Percentiles rank a stretch among this genome's conserved stretches.
These are phyloP conservation scores for Phataginus tricuspis DNA, from an alignment of 2,797 vertebrate species.

Conservation along the genomic window DNA sequence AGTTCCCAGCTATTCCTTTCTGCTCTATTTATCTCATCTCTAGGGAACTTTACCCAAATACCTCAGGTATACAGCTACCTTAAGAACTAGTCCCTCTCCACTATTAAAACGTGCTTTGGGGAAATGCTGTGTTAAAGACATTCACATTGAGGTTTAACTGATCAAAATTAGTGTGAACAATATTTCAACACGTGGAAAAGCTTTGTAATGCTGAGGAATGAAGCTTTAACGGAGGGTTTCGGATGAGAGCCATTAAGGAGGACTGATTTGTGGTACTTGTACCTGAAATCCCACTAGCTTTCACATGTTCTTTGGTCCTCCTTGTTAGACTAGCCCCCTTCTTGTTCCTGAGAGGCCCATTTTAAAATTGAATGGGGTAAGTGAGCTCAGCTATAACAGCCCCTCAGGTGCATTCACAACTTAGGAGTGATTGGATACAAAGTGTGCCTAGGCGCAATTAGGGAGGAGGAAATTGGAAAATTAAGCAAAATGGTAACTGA, in stretches of 20 bases:
- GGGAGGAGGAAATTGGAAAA: slow-evolving; percentile 33
- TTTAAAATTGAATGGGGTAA: slow-evolving; percentile 10
- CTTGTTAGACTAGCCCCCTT: background rate
- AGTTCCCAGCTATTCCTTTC: background rate
- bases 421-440: background rate
- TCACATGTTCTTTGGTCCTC: background rate
- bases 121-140: slow-evolving; percentile 12
- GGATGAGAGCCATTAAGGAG: background rate
- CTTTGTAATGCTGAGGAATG: background rate
- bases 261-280: background rate
- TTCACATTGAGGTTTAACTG: background rate
- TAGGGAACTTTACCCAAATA: background rate
- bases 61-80: background rate
- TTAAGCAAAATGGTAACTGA: slow-evolving; percentile 23
- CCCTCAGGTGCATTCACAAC: background rate
- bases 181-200: background rate
- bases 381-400: background rate
- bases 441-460: slow-evolving; percentile 1
- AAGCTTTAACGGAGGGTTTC: background rate
- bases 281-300: background rate
- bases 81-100: slow-evolving; percentile 46
- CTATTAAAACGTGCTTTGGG: background rate
- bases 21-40: slow-evolving; percentile 52
- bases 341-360: background rate
- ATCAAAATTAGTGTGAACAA: background rate